Evolutionary conservation across 92 coral and sea anemone genomes (phyloP), one percentile per base, ranked within the genome.

Genomic region (Desmophyllum pertusum): DNA sequence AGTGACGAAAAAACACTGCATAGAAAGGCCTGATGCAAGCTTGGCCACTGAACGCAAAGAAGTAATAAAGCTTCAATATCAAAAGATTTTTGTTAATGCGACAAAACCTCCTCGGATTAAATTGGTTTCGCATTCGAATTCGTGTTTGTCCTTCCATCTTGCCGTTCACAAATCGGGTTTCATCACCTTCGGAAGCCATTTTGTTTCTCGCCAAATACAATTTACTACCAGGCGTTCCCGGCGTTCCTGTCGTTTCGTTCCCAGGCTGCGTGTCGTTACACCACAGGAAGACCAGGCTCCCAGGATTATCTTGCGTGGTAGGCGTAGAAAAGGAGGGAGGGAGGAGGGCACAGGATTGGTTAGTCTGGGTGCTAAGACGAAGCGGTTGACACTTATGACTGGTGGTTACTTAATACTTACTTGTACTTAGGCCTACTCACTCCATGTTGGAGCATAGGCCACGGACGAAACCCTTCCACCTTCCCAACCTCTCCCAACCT

Each of bases 41-140:
- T 51, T 73, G 77, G 7, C 88, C 98, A 45, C 87, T 84, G 79
- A 89, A 93, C 74, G 75, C 77, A 51, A 91, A 82, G 57, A 91
- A 86, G 51, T 93, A 93, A 75, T 90, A 91, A 43, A 92, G 74
- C 78, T 93, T 93, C 83, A 90, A 86, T 38, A 86, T 82, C 57
- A 85, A 39, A 52, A 89, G 85, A 29, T 66, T 76, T 57, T 43
- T 51, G 85, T 78, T 88, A 7, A 88, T 72, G 19, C 40, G 52
- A n/a, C 65, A 51, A 50, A 69, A 68, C 1, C 77, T 36, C 48
- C 46, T n/a, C 40, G 23, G 40, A 64, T 64, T 21, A 30, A 64
- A 31, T 35, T 64, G 30, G 6, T 31, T 67, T 67, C 18, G 43
- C 42, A 8, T 6, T 67, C 42, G 73, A 67, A 33, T 67, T 67